phyloP scores from a whole-genome alignment of 1,140 invertebrate genomes.

The Drosophila serrata region DNA sequence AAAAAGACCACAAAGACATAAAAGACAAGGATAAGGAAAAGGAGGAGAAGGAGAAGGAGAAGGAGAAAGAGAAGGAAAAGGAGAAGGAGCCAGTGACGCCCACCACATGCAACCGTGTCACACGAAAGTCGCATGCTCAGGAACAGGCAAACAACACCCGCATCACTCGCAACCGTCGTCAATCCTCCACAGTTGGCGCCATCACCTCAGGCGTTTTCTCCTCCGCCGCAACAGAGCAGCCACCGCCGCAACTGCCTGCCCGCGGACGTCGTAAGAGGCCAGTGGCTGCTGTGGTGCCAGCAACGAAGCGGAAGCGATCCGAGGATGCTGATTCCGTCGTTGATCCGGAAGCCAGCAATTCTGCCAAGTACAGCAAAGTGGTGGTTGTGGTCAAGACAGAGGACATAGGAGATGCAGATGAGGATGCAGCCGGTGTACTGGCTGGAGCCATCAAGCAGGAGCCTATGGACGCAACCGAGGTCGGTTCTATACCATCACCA shows the following conservation, averaged over 20 bases:
- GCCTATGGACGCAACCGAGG: conserved; percentile 55
- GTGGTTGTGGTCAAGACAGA: conserved; percentile 51
- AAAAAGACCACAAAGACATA: conserved; percentile 65
- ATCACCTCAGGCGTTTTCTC: conserved; percentile 7
- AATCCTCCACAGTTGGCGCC: conserved; percentile 50
- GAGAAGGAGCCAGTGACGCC: conserved; percentile 40
- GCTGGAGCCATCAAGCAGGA: conserved; percentile 65
- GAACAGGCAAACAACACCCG: conserved; percentile 73
- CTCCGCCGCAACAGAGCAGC: conserved; percentile 40
- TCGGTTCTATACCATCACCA: conserved; percentile 17
- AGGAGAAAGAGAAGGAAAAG: conserved; percentile 35
- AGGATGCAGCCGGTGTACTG: conserved; percentile 15
- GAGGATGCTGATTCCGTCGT: conserved; percentile 28
- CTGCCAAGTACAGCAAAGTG: conserved; percentile 66
- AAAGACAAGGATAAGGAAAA: conserved; percentile 65
- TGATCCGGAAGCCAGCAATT: conserved; percentile 25
- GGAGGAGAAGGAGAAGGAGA: conserved; percentile 35
- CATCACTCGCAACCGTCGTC: conserved; percentile 73
- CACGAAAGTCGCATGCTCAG: conserved; percentile 78
- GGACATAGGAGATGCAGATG: not conserved
- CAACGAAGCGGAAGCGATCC: conserved; percentile 71
- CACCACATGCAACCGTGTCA: conserved; percentile 65
- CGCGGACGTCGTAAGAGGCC: conserved; percentile 49
- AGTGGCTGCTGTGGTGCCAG: conserved; percentile 20
- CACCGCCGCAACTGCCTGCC: conserved; percentile 8